A percentile compares a stretch with the other conserved stretches of the same genome.
These are phyloP conservation scores for Lineus longissimus DNA, from an alignment of 1,140 invertebrate species.

Conservation along the genomic window DNA sequence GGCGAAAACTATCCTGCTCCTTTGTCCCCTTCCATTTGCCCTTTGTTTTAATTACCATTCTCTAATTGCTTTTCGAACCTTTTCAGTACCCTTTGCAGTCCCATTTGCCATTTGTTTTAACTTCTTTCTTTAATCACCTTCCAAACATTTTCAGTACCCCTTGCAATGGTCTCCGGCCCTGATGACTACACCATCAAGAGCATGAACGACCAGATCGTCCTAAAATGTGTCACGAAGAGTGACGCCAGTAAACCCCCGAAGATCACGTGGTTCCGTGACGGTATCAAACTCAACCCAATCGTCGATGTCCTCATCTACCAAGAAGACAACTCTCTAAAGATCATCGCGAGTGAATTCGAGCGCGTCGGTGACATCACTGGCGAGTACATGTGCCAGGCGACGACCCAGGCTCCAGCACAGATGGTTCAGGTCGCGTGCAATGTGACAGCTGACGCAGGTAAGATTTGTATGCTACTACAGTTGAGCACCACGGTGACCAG, in stretches of 20 bases:
- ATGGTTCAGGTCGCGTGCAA: background rate
- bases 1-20: too few relatives aligned
- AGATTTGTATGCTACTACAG: background rate
- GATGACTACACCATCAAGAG: background rate
- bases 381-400: slow-evolving; percentile 17
- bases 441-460: background rate
- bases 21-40: too few relatives aligned
- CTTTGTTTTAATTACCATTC: too few relatives aligned
- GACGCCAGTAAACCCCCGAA: background rate
- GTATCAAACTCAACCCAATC: background rate
- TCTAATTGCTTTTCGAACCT: too few relatives aligned
- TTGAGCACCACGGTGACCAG: background rate
- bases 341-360: slow-evolving; percentile 8
- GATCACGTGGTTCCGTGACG: slow-evolving; percentile 1
- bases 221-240: background rate
- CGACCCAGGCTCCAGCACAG: slow-evolving; percentile 4
- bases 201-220: background rate
- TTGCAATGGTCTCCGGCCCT: background rate
- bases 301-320: slow-evolving; percentile 7
- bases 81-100: too few relatives aligned
- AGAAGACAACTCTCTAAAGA: slow-evolving; percentile 8
- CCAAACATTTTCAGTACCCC: background rate
- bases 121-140: too few relatives aligned
- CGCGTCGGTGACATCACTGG: slow-evolving; percentile 5
- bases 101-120: too few relatives aligned